phyloP scores from a whole-genome alignment of 2,888 invertebrate species.

The Standfussiana lucernea region DNA sequence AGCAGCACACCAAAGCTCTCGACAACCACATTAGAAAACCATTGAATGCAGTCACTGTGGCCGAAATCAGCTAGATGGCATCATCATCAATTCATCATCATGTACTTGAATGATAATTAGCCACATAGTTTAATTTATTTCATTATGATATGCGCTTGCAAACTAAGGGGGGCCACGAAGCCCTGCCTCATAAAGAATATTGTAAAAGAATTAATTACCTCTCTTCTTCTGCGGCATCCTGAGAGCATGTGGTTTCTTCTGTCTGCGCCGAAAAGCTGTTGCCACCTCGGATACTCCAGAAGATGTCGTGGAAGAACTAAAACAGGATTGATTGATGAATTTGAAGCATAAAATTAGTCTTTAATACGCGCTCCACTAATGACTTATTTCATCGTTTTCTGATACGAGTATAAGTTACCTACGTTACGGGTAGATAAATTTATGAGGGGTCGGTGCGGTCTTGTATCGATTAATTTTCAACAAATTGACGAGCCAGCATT shows the following conservation, averaged over 20 bases:
- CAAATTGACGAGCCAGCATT: neutral
- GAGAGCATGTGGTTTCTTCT: conserved; percentile 86
- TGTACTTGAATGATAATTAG: neutral
- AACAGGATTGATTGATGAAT: neutral
- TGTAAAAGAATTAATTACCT: conserved; percentile 69
- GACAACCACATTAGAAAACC: too few relatives aligned
- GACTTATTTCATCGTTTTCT: neutral
- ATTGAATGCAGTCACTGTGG: too few relatives aligned
- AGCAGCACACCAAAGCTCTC: too few relatives aligned
- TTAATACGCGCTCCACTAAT: neutral
- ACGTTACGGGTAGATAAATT: neutral
- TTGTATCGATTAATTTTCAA: neutral
- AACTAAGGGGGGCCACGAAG: neutral
- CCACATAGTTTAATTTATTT: neutral
- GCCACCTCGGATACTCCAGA: conserved; percentile 87
- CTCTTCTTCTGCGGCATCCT: conserved; percentile 87
- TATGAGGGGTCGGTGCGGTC: neutral
- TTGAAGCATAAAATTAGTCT: too few relatives aligned
- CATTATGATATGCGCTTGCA: neutral
- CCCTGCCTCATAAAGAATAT: neutral
- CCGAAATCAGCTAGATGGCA: too few relatives aligned
- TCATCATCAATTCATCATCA: too few relatives aligned
- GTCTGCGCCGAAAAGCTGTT: conserved; percentile 83
- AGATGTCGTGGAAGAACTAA: conserved; percentile 85
- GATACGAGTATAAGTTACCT: too few relatives aligned